phyloP scores from a whole-genome alignment of 2,113 vertebrate species.

The Oncorhynchus tshawytscha region DNA sequence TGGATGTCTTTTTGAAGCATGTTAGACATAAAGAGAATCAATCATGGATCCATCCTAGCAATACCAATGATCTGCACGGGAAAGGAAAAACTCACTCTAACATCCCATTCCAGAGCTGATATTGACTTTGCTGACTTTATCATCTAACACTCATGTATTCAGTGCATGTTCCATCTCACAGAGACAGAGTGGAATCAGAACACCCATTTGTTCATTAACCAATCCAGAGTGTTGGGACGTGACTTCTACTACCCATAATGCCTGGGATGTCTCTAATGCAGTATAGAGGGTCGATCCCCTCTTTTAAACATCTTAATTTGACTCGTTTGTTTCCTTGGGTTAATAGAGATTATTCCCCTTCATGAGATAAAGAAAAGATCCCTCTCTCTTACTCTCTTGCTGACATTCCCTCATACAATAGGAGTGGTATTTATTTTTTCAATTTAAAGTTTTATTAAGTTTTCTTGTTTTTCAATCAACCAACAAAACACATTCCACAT shows the following conservation, averaged over 20 bases:
- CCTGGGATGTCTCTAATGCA: slow-evolving; percentile 19
- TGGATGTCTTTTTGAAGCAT: not conserved
- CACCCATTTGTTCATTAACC: not conserved
- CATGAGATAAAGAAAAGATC: not conserved
- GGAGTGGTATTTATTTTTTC: too few relatives aligned
- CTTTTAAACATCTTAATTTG: slow-evolving; percentile 36
- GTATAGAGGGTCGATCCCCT: slow-evolving; percentile 3
- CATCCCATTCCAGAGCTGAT: not conserved
- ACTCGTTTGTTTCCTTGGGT: slow-evolving; percentile 35
- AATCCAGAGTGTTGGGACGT: not conserved
- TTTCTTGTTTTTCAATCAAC: too few relatives aligned
- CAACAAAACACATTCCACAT: too few relatives aligned
- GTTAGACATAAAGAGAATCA: not conserved
- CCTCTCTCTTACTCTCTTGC: not conserved
- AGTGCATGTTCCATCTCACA: too few relatives aligned
- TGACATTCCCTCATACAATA: not conserved
- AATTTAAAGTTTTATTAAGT: too few relatives aligned
- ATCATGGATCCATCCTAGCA: not conserved
- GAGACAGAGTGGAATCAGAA: not conserved
- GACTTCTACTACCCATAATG: not conserved
- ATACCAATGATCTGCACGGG: too few relatives aligned
- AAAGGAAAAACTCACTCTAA: too few relatives aligned
- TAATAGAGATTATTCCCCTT: slow-evolving; percentile 23
- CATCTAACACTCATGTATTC: not conserved
- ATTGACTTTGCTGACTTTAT: not conserved